Conservation (phyloP, 2,797 vertebrate genomes). For the Diglossa cyanea region DNA sequence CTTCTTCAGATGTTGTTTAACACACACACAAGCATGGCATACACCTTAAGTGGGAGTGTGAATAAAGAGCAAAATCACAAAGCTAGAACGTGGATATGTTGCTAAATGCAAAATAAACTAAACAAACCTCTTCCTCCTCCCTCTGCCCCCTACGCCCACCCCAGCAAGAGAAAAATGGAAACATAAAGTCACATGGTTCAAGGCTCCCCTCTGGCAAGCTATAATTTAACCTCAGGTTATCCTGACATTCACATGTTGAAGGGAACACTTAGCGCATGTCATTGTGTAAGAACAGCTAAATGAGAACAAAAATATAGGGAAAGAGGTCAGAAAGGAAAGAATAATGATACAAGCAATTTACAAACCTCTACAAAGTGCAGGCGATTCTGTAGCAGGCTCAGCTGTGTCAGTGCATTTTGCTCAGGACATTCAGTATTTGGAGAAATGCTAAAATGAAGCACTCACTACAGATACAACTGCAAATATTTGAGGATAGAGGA, state of each 20-base stretch:
- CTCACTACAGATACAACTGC: neutral
- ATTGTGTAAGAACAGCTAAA: slow-evolving; percentile 33
- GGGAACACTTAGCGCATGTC: neutral
- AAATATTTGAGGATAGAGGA: neutral
- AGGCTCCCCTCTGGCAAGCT: slow-evolving; percentile 3
- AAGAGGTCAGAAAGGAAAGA: slow-evolving; percentile 38
- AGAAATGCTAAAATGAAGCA: neutral
- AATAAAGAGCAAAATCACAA: slow-evolving; percentile 30
- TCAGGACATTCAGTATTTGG: neutral
- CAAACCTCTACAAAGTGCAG: neutral
- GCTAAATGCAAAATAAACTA: neutral
- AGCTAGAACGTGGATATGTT: neutral
- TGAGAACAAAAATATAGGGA: slow-evolving; percentile 35
- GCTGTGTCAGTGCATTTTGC: neutral
- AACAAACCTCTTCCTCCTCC: neutral
- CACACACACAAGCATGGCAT: neutral
- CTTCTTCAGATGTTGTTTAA: slow-evolving; percentile 57
- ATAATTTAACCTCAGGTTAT: slow-evolving; percentile 36
- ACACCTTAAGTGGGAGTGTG: slow-evolving; percentile 35
- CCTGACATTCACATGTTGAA: slow-evolving; percentile 46
- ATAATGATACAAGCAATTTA: slow-evolving; percentile 24
- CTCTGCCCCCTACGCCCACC: neutral
- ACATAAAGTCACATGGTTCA: neutral
- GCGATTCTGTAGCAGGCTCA: neutral
- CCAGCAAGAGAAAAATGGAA: neutral